These are phyloP conservation scores for Oryzias sinensis DNA, from an alignment of 2,797 vertebrate species.

Conservation along the genomic window DNA sequence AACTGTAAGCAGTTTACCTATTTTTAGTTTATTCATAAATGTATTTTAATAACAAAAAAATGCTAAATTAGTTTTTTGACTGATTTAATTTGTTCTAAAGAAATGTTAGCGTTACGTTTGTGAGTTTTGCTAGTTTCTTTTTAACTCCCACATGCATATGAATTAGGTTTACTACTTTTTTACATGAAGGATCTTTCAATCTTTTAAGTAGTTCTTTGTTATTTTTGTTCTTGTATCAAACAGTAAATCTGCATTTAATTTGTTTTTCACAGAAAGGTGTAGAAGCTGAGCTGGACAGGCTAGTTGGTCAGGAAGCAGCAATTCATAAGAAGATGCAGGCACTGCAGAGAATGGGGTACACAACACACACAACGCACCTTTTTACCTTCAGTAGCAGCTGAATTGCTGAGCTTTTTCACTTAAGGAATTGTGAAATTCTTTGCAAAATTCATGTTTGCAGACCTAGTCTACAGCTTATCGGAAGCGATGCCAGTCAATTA, in stretches of 20 bases:
- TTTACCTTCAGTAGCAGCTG: neutral
- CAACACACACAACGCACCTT: neutral
- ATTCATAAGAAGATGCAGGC: slow-evolving; percentile 93
- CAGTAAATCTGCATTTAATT: neutral
- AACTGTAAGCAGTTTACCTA: too few species aligned
- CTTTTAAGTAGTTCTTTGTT: too few species aligned
- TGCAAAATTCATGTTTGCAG: slow-evolving; percentile 60
- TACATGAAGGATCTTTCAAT: too few species aligned
- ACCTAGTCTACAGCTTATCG: slow-evolving; percentile 93
- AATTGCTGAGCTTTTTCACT: neutral
- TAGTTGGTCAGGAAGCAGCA: slow-evolving; percentile 85
- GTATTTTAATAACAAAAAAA: too few species aligned
- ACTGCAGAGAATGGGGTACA: slow-evolving; percentile 89
- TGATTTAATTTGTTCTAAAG: too few species aligned
- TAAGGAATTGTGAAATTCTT: neutral
- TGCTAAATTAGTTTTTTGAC: too few species aligned
- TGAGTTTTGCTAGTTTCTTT: too few species aligned
- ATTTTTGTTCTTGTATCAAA: neutral
- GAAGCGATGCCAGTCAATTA: slow-evolving; percentile 92
- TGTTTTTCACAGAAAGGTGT: slow-evolving; percentile 80
- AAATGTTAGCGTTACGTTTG: too few species aligned
- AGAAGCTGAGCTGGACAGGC: slow-evolving; percentile 83
- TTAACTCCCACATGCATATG: too few species aligned
- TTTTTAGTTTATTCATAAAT: too few species aligned
- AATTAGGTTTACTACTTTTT: too few species aligned